Conservation (phyloP, 92 coral and sea anemone genomes). For the Umimayanthus kanabou region DNA sequence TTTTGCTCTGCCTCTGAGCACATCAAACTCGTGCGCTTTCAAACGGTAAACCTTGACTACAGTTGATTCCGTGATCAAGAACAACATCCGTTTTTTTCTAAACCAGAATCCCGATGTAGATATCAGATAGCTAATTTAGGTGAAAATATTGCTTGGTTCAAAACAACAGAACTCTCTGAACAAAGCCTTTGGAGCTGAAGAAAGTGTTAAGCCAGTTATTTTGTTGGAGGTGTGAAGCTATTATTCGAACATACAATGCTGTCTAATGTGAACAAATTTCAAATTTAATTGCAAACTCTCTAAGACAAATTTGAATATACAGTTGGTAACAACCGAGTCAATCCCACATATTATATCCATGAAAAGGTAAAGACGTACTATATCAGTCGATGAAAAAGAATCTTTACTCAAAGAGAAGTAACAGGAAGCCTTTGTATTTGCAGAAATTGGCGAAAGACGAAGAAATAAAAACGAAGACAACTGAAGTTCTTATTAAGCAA, state of each 20-base stretch:
- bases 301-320: conserved; percentile 33
- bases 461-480: background rate
- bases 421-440: background rate
- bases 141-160: conserved; percentile 7
- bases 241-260: conserved; percentile 45
- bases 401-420: background rate
- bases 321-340: background rate
- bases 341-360: background rate
- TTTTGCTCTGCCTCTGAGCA: background rate
- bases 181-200: conserved; percentile 29
- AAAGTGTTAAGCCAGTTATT: conserved; percentile 47
- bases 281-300: conserved; percentile 41
- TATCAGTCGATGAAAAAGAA: background rate
- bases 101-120: background rate
- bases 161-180: conserved; percentile 21
- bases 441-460: background rate
- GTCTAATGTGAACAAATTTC: conserved; percentile 53
- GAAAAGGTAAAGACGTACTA: background rate
- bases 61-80: background rate
- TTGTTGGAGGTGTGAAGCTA: conserved; percentile 65
- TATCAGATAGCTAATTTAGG: conserved; percentile 17
- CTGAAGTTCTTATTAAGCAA: background rate
- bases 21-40: background rate
- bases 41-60: background rate
- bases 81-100: background rate